These are phyloP conservation scores for Ephialtes manifestator DNA, from an alignment of 2,888 invertebrate species.

Conservation along the genomic window DNA sequence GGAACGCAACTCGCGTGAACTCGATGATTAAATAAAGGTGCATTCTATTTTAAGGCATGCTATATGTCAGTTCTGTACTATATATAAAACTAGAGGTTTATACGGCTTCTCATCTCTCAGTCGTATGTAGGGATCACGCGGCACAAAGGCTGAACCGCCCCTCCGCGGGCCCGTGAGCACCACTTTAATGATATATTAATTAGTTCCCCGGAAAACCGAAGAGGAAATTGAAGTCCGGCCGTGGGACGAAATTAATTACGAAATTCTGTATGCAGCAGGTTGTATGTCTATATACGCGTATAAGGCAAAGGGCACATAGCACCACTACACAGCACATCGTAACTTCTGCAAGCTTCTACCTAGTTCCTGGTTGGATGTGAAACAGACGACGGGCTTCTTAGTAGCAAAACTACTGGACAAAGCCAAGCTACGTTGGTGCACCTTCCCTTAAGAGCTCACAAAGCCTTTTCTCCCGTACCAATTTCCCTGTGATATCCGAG, in stretches of 20 bases:
- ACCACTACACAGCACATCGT: background rate
- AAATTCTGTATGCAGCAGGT: constrained; percentile 32
- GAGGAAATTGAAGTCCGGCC: constrained; percentile 18
- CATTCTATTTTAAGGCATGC: background rate
- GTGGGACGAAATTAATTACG: constrained; percentile 55
- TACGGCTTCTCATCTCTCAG: constrained; percentile 26
- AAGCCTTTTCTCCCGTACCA: background rate
- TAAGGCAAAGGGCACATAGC: background rate
- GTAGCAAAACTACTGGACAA: constrained; percentile 5
- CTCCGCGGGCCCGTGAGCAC: constrained; percentile 6
- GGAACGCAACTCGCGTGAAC: background rate
- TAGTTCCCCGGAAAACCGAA: constrained; percentile 29
- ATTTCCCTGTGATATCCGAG: constrained; percentile 1
- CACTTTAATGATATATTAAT: constrained; percentile 38
- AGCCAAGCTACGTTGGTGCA: background rate
- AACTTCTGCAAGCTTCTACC: background rate
- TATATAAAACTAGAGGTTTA: constrained; percentile 1
- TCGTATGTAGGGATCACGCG: background rate
- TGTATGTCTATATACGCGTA: constrained; percentile 3
- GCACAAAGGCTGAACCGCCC: constrained; percentile 15
- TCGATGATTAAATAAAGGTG: constrained; percentile 14
- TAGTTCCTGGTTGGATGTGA: background rate
- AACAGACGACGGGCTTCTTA: constrained; percentile 19
- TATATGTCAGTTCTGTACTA: background rate
- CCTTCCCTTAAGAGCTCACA: constrained; percentile 3